Evolutionary conservation across 2,888 invertebrate genomes (phyloP), one percentile per base, ranked within the genome.

Genomic region (Boloria euphrosyne): DNA sequence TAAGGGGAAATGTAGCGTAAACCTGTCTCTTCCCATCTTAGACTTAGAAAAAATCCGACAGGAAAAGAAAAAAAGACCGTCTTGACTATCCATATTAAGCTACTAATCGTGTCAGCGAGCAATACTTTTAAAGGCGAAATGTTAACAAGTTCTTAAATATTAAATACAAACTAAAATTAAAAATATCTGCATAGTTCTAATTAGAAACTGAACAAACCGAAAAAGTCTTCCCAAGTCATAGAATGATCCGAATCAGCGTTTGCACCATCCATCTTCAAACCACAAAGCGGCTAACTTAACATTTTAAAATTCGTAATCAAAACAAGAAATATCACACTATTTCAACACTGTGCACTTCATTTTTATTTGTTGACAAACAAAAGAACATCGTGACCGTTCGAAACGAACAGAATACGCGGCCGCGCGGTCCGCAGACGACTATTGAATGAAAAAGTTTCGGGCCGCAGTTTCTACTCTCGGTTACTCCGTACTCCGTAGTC

Each of bases 151-250:
- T 10, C 13, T 59, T 14, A 38, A 5, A 16, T 22, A 18, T 18
- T 49, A 1, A 54, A 18, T 18, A 53, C 27, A 31, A 53, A 49
- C 44, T 43, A 31, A 43, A n/a, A n/a, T n/a, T n/a, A n/a, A n/a
- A n/a, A 43, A 27, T 27, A 16, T 31, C 17, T 38, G 38, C 43
- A 43, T 22, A 64, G 64, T 67, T 65, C 47, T 44, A 62, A 65
- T 62, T 66, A 68, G 57, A 66, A 68, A 68, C 51, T 49, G 68
- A 72, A 92, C 94, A 89, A 79, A 95, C 95, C 95, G 80, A 94
- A 95, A 92, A 95, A 95, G 80, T 95, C 95, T 85, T 95, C 95
- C 95, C 95, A 95, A 82, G 94, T 94, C 92, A 94, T 93, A 82
- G 94, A 95, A 79, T 94, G 94, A 86, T 95, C 95, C 76, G 94